Evolutionary conservation across 2,113 vertebrate genomes (phyloP).

Genomic region (Poeciliopsis turrubarensis): DNA sequence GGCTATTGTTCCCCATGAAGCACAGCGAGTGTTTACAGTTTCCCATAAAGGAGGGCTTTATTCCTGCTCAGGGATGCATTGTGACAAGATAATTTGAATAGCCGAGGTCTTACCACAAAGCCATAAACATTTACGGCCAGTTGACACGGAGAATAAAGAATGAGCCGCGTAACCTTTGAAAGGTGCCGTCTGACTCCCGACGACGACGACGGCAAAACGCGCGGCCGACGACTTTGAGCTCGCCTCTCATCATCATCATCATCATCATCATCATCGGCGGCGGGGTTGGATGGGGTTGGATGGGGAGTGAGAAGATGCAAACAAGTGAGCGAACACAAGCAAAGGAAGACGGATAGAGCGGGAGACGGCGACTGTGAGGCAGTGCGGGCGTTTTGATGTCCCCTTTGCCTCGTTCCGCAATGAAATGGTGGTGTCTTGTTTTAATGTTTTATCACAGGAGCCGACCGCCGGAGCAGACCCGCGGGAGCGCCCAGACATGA

Average conservation of each 20-base stretch:
- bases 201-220: constrained; percentile 35
- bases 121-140: constrained; percentile 82
- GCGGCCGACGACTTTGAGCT: constrained; percentile 17
- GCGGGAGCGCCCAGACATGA: constrained; percentile 74
- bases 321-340: constrained; percentile 52
- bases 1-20: constrained; percentile 76
- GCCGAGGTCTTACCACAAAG: constrained; percentile 77
- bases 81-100: constrained; percentile 84
- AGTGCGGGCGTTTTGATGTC: constrained; percentile 64
- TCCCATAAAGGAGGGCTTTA: constrained; percentile 79
- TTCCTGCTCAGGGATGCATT: constrained; percentile 80
- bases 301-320: constrained; percentile 38
- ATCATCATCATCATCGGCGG: constrained; percentile 10
- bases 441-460: constrained; percentile 79
- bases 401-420: constrained; percentile 63
- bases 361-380: constrained; percentile 32
- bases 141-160: constrained; percentile 81
- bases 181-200: constrained; percentile 65
- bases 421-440: constrained; percentile 73
- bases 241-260: constrained; percentile 26
- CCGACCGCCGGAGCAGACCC: constrained; percentile 66
- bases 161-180: constrained; percentile 69
- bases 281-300: not conserved
- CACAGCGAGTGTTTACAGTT: constrained; percentile 78
- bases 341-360: constrained; percentile 22